phyloP scores from a whole-genome alignment of 2,888 invertebrate genomes.

The Pimpla rufipes region DNA sequence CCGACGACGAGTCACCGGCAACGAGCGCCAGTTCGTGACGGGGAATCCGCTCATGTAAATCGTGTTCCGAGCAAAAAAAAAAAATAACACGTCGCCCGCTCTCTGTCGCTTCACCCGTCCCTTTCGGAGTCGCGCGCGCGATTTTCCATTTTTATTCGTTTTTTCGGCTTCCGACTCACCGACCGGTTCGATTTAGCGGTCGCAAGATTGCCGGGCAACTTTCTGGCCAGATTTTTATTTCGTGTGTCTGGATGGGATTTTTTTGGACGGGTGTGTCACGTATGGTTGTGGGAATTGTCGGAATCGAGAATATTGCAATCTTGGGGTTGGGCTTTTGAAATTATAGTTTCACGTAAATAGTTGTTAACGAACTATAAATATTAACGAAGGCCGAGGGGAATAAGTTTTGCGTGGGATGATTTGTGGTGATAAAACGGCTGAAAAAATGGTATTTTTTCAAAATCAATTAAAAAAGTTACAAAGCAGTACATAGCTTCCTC shows the following conservation, averaged over 20 bases:
- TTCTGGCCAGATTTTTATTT: background rate
- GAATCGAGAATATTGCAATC: background rate
- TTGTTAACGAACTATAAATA: background rate
- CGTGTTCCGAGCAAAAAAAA: slow-evolving; percentile 18
- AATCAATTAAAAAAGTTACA: no score
- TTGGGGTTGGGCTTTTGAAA: background rate
- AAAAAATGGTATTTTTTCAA: no score
- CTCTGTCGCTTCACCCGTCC: background rate
- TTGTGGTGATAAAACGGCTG: no score
- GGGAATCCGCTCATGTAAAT: slow-evolving; percentile 50
- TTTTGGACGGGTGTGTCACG: background rate
- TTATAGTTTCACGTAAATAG: background rate
- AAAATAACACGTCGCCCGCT: background rate
- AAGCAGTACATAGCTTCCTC: no score
- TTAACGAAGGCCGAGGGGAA: background rate
- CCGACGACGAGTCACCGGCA: slow-evolving; percentile 23
- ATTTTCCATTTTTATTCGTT: background rate
- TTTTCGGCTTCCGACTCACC: background rate
- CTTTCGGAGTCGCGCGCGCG: background rate
- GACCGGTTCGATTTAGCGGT: background rate
- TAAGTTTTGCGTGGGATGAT: no score
- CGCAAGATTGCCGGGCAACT: slow-evolving; percentile 2
- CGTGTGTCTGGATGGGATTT: background rate
- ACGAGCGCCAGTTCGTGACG: slow-evolving; percentile 20
- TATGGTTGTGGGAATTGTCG: background rate